Evolutionary conservation across 2,113 vertebrate species (phyloP).

Genomic region (Lagopus leucura): DNA sequence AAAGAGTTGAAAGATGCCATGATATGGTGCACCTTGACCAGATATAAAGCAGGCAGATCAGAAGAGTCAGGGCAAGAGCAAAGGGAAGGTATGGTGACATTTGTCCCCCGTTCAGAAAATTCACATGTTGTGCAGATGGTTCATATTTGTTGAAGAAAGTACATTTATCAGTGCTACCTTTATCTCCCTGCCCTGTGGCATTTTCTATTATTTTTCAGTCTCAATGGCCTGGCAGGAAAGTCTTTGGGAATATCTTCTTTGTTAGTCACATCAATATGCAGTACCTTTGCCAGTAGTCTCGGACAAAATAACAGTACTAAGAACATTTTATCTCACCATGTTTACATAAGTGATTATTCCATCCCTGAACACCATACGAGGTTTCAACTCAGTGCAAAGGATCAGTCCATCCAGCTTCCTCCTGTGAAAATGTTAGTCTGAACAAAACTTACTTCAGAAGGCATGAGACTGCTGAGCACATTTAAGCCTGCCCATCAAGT

Average conservation of each 20-base stretch:
- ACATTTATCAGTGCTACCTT: not conserved
- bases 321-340: rapidly evolving
- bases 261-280: not conserved
- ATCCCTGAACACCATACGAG: not conserved
- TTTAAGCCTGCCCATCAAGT: not conserved
- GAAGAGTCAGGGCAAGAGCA: not conserved
- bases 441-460: not conserved
- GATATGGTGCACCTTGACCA: rapidly evolving
- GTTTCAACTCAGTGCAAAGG: not conserved
- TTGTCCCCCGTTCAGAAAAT: rapidly evolving
- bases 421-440: not conserved
- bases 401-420: not conserved
- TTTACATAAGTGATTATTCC: not conserved
- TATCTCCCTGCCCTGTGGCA: not conserved
- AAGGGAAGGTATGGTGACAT: not conserved
- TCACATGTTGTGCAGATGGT: not conserved
- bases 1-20: not conserved
- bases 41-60: not conserved
- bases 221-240: not conserved
- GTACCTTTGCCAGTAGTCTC: not conserved
- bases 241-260: not conserved
- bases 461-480: not conserved
- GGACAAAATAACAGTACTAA: not conserved
- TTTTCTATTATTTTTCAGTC: not conserved
- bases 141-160: not conserved